Base-by-base conservation (phyloP, 2,888 invertebrate genomes). In the Trypoxylon attenuatum region DNA sequence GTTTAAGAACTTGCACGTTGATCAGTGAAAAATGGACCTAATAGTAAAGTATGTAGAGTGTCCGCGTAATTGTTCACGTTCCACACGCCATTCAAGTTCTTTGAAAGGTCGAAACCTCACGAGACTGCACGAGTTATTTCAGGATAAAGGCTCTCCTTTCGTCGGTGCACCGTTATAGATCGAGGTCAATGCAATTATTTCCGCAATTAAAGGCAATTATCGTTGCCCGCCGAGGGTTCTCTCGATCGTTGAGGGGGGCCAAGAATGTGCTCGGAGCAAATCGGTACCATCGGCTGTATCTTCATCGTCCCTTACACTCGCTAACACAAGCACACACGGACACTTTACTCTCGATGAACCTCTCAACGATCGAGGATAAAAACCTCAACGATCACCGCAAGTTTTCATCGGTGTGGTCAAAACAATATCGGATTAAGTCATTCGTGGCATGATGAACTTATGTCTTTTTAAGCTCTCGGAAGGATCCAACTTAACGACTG, bases 171-270 rank as follows among this genome's bases (percentile, higher is more conserved):
- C 62, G 67, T 62, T 67, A 55, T 25, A 41, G 54, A 69, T 69
- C 53, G 52, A 45, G 58, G 58, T 47, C 62, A 42, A 55, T 58
- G 67, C 62, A 67, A 69, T 69, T 67, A 67, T 69, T 69, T 58
- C 52, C 62, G 58, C 67, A 69, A 69, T 69, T 69, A 69, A 67
- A 69, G 67, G 39, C 62, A 55, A 67, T 67, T 58, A 69, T 67
- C 62, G 67, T 67, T 58, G 57, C 58, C 53, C 50, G 43, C 33
- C 43, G 58, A 58, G 57, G 67, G 62, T n/a, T n/a, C 50, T 69
- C 61, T 16, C 18, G 58, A 62, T 62, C 69, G 46, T 57, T 54
- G 51, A 66, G 66, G 69, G 55, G 67, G 61, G 54, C 67, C 61
- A 51, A 52, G 61, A 58, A 61, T 66, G 56, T 23, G 50, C 57